Evolutionary conservation across 2,113 vertebrate species (phyloP).

Genomic region (Aepyceros melampus): DNA sequence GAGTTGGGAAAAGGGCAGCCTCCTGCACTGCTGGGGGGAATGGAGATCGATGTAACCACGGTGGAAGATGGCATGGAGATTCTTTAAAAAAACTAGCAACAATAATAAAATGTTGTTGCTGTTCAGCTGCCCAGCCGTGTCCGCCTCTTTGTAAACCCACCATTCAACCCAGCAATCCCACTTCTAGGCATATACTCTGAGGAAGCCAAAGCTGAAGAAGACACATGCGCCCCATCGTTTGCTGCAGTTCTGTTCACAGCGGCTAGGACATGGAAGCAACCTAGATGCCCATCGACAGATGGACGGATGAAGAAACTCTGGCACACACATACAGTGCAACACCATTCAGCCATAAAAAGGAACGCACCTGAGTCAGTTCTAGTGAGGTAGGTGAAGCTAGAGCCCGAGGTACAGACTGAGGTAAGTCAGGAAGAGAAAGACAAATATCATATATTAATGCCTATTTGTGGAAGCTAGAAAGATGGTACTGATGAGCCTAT

Average conservation of each 20-base stretch:
- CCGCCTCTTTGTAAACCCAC: not conserved
- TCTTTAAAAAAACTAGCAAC: not conserved
- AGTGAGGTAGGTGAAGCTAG: accelerated
- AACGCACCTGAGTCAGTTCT: not conserved
- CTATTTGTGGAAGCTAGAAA: not conserved
- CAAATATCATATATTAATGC: not conserved
- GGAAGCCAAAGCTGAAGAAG: not conserved
- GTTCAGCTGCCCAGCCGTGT: not conserved
- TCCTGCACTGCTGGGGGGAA: not conserved
- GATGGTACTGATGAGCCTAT: not conserved
- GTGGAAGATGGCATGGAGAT: accelerated
- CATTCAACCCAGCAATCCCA: not conserved
- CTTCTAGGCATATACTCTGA: not conserved
- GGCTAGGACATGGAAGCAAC: not conserved
- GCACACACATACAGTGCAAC: accelerated
- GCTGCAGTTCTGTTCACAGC: accelerated
- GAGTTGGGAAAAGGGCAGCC: accelerated
- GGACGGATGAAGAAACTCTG: not conserved
- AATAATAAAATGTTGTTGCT: not conserved
- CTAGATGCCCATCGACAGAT: not conserved
- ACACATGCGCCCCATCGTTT: accelerated
- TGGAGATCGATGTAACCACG: not conserved
- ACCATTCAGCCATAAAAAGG: not conserved
- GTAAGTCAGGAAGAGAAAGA: not conserved
- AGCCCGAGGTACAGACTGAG: not conserved